These are phyloP conservation scores for Steatornis caripensis DNA, from an alignment of 2,113 vertebrate species.

Conservation along the genomic window DNA sequence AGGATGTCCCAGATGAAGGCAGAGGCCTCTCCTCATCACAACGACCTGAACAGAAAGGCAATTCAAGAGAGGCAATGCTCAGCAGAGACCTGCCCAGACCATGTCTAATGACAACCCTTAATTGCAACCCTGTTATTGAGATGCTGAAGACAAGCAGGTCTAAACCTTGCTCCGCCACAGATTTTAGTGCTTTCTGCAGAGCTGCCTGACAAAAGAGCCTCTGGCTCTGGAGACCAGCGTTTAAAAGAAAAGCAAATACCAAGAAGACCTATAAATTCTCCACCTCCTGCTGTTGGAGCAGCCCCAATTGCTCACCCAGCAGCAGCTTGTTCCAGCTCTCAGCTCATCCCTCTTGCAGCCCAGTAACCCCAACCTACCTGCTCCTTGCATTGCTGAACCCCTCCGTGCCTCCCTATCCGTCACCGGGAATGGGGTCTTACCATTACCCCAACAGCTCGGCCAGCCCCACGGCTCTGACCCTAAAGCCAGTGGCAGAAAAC, in stretches of 20 bases:
- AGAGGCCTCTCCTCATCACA: not conserved
- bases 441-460: not conserved
- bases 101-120: not conserved
- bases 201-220: not conserved
- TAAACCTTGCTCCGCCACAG: not conserved
- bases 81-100: not conserved
- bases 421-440: accelerated
- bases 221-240: not conserved
- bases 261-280: not conserved
- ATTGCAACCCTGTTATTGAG: not conserved
- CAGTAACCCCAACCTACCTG: not conserved
- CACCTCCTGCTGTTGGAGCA: not conserved
- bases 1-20: not conserved
- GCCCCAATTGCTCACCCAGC: not conserved
- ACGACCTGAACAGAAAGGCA: not conserved
- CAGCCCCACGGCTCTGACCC: not conserved
- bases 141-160: not conserved
- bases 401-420: not conserved
- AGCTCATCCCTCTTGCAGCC: not conserved
- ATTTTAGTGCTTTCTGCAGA: not conserved
- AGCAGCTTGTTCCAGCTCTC: not conserved
- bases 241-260: not conserved
- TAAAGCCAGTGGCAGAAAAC: not conserved
- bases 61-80: not conserved
- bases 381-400: accelerated